phyloP scores from a whole-genome alignment of 2,113 vertebrate genomes.

The Erythrolamprus reginae region DNA sequence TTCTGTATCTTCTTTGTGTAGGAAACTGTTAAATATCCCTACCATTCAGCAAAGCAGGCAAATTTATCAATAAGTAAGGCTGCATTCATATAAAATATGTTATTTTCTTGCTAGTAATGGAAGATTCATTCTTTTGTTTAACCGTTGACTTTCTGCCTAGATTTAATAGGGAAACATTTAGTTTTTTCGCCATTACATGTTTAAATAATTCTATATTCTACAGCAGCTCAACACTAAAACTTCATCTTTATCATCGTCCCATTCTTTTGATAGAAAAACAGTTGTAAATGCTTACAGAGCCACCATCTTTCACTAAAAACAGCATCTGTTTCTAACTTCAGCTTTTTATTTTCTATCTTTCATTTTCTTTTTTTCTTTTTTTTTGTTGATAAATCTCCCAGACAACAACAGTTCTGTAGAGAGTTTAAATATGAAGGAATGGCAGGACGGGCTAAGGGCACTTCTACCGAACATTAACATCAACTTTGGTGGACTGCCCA shows the following conservation, averaged over 20 bases:
- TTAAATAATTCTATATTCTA: conserved; percentile 21
- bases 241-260: conserved; percentile 41
- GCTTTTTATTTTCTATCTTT: conserved; percentile 79
- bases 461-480: conserved; percentile 99
- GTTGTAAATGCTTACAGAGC: conserved; percentile 65
- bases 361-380: conserved; percentile 68
- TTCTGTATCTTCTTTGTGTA: conserved; percentile 54
- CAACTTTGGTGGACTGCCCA: conserved; percentile 98
- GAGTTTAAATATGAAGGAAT: conserved; percentile 99
- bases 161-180: conserved; percentile 35
- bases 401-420: conserved; percentile 98
- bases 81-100: conserved; percentile 29
- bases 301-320: conserved; percentile 68
- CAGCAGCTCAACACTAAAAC: conserved; percentile 39
- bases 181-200: conserved; percentile 38
- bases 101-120: background rate
- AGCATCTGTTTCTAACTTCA: conserved; percentile 80
- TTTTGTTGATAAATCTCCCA: conserved; percentile 80
- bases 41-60: conserved; percentile 8
- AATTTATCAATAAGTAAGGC: conserved; percentile 17
- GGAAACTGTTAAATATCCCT: conserved; percentile 32
- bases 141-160: conserved; percentile 7
- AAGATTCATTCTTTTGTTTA: conserved; percentile 29
- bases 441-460: conserved; percentile 98
- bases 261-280: conserved; percentile 52